Evolutionary conservation across 1,140 invertebrate species (phyloP).

Genomic region (Drosophila erecta): DNA sequence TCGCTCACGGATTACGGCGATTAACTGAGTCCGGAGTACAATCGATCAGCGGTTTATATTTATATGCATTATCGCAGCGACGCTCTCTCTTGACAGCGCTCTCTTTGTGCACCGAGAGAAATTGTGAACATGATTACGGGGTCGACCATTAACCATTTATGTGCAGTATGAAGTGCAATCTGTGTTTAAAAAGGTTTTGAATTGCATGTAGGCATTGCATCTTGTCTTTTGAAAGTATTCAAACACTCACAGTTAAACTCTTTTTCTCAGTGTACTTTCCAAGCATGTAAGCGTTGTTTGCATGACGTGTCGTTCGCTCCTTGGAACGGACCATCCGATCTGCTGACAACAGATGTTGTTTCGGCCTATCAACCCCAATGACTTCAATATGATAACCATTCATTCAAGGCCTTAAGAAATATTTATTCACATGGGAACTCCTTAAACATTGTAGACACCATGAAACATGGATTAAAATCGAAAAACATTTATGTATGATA

Average conservation of each 20-base stretch:
- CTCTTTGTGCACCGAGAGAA: constrained; percentile 1
- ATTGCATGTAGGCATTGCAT: too few relatives aligned
- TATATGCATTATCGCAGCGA: constrained; percentile 13
- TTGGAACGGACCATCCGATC: constrained; percentile 32
- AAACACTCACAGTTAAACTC: too few relatives aligned
- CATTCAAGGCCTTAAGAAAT: neutral
- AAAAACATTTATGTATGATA: too few relatives aligned
- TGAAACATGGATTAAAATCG: neutral
- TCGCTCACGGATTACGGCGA: neutral
- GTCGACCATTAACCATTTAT: neutral
- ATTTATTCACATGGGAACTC: too few relatives aligned
- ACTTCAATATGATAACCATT: constrained; percentile 4
- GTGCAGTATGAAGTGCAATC: neutral
- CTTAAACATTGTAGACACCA: neutral
- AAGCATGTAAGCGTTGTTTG: neutral
- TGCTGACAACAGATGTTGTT: constrained; percentile 33
- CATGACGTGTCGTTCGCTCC: constrained; percentile 23
- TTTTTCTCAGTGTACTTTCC: neutral
- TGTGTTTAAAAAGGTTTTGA: too few relatives aligned
- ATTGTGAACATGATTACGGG: too few relatives aligned
- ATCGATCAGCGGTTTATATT: constrained; percentile 29
- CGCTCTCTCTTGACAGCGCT: constrained; percentile 2
- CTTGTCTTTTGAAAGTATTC: too few relatives aligned
- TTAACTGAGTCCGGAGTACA: constrained; percentile 9
- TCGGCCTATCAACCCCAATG: constrained; percentile 11